Evolutionary conservation across 2,113 vertebrate genomes (phyloP).

Genomic region (Atractosteus spatula): DNA sequence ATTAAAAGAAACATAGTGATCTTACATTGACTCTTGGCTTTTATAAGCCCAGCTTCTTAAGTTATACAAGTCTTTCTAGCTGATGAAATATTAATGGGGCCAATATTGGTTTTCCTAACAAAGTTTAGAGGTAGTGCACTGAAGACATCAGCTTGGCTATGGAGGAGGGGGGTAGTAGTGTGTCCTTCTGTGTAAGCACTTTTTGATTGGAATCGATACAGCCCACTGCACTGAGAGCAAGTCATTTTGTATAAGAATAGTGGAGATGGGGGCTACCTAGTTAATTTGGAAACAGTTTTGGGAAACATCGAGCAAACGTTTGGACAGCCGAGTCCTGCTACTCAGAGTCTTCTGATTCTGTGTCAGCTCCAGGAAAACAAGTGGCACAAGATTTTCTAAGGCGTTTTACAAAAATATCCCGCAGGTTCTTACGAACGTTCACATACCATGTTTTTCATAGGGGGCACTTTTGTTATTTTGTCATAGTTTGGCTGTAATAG

Average conservation of each 20-base stretch:
- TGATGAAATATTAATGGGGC: constrained; percentile 92
- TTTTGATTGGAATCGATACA: constrained; percentile 72
- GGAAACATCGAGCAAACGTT: constrained; percentile 17
- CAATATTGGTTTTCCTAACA: constrained; percentile 70
- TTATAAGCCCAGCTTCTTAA: constrained; percentile 64
- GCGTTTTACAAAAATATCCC: not conserved
- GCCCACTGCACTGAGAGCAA: constrained; percentile 34
- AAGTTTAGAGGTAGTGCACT: constrained; percentile 57
- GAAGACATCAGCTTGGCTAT: constrained; percentile 60
- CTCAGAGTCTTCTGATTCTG: constrained; percentile 11
- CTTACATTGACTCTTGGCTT: constrained; percentile 59
- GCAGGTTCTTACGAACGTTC: no score
- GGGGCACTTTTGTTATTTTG: no score
- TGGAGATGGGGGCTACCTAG: not conserved
- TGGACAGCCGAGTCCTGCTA: constrained; percentile 23
- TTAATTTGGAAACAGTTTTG: constrained; percentile 6
- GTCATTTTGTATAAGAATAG: not conserved
- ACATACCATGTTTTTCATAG: no score
- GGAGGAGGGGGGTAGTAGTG: constrained; percentile 62
- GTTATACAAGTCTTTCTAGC: constrained; percentile 64
- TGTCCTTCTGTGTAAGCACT: constrained; percentile 75
- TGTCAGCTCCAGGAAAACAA: not conserved
- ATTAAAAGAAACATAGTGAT: constrained; percentile 44
- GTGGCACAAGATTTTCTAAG: not conserved
- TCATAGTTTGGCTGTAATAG: no score